These are phyloP conservation scores for Ormyrus labotus DNA, from an alignment of 2,888 invertebrate genomes.

Conservation along the genomic window DNA sequence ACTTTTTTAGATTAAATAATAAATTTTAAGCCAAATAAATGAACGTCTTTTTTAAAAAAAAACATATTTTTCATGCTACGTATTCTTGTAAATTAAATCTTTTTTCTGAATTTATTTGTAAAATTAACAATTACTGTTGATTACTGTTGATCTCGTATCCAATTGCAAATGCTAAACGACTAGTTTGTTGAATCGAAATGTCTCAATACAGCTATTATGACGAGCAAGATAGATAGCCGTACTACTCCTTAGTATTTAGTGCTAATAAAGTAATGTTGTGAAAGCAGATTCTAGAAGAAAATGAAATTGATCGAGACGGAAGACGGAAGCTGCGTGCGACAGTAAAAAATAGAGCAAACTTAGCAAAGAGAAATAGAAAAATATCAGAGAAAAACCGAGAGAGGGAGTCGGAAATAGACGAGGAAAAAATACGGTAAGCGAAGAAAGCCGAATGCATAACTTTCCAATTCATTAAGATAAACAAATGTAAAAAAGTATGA, in stretches of 20 bases:
- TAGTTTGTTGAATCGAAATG: too few relatives aligned
- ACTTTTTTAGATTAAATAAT: too few relatives aligned
- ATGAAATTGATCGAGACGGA: constrained; percentile 5
- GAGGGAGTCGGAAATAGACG: constrained; percentile 9
- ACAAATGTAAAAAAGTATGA: not conserved
- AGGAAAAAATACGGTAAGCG: not conserved
- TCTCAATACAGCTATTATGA: too few relatives aligned
- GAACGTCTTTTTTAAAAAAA: too few relatives aligned
- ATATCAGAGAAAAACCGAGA: not conserved
- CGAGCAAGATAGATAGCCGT: not conserved
- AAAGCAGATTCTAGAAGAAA: not conserved
- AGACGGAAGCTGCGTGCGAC: constrained; percentile 2
- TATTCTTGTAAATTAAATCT: too few relatives aligned
- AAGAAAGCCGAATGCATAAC: not conserved
- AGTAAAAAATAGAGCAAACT: not conserved
- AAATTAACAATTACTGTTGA: too few relatives aligned
- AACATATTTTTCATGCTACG: too few relatives aligned
- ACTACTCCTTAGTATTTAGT: not conserved
- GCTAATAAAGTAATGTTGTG: constrained; percentile 2
- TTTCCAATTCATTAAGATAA: constrained; percentile 7
- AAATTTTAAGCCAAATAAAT: too few relatives aligned
- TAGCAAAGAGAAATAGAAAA: constrained; percentile 7
- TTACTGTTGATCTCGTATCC: too few relatives aligned
- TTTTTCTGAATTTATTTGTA: too few relatives aligned
- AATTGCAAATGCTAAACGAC: too few relatives aligned